These are phyloP conservation scores for Pollimyrus isidori DNA, from an alignment of 2,113 vertebrate genomes.

Conservation along the genomic window DNA sequence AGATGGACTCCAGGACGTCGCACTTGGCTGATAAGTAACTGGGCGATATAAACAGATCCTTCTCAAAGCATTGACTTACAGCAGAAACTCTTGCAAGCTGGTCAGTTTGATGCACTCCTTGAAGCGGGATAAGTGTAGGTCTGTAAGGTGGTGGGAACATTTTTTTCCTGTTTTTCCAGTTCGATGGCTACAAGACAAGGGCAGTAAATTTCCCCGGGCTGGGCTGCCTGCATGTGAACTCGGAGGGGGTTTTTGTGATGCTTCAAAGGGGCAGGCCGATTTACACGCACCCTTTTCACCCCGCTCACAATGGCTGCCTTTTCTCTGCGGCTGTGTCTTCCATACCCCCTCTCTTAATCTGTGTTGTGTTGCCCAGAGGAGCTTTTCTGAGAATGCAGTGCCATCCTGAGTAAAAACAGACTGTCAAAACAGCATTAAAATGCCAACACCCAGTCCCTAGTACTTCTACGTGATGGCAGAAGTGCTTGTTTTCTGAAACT, in stretches of 20 bases:
- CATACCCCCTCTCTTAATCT: neutral
- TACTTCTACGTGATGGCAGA: neutral
- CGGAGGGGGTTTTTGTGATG: neutral
- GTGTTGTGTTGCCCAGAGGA: neutral
- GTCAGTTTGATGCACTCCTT: neutral
- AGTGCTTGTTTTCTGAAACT: neutral
- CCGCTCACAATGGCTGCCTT: neutral
- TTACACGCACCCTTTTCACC: conserved; percentile 1
- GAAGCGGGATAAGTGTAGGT: neutral
- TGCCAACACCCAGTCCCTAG: neutral
- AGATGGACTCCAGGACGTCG: neutral
- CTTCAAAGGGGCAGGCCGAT: neutral
- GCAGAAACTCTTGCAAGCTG: neutral
- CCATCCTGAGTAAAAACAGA: neutral
- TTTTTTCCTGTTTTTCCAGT: neutral
- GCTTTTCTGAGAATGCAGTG: neutral
- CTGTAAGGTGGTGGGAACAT: neutral
- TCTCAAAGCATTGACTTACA: neutral
- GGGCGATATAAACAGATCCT: neutral
- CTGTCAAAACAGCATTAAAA: neutral
- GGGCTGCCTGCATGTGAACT: neutral
- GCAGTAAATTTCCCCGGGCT: neutral
- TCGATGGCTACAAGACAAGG: neutral
- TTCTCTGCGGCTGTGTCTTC: neutral
- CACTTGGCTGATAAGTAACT: neutral